phyloP scores from a whole-genome alignment of 2,113 vertebrate genomes.

The Alces alces region DNA sequence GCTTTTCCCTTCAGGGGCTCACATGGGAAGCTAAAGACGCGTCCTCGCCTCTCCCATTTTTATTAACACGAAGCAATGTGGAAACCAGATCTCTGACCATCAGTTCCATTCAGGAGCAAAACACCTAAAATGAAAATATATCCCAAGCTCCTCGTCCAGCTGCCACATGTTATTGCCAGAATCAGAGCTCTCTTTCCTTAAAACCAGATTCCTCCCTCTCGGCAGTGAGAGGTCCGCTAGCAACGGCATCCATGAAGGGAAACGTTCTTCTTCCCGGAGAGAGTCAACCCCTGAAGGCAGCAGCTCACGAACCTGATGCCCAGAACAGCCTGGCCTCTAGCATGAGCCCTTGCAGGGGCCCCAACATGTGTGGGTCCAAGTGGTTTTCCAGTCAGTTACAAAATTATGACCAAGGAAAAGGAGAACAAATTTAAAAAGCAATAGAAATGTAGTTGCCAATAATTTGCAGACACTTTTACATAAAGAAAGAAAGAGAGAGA shows the following conservation, averaged over 20 bases:
- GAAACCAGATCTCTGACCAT: background rate
- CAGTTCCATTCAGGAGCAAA: background rate
- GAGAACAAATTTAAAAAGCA: background rate
- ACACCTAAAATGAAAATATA: background rate
- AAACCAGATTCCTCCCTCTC: background rate
- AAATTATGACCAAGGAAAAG: background rate
- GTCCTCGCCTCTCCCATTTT: background rate
- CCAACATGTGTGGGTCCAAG: background rate
- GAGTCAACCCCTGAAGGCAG: background rate
- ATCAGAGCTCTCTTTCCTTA: background rate
- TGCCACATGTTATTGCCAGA: background rate
- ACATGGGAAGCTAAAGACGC: background rate
- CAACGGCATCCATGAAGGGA: background rate
- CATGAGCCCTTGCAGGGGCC: background rate
- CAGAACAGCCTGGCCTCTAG: background rate
- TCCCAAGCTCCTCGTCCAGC: background rate
- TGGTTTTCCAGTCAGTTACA: background rate
- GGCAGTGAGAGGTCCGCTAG: background rate
- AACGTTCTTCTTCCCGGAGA: background rate
- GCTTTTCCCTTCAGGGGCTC: background rate
- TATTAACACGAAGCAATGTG: background rate
- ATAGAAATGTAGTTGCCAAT: background rate
- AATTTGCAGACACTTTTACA: background rate
- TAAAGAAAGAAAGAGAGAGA: background rate
- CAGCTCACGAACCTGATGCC: fast-evolving